Base-by-base conservation (phyloP, 2,797 vertebrate species). In the Emys orbicularis region DNA sequence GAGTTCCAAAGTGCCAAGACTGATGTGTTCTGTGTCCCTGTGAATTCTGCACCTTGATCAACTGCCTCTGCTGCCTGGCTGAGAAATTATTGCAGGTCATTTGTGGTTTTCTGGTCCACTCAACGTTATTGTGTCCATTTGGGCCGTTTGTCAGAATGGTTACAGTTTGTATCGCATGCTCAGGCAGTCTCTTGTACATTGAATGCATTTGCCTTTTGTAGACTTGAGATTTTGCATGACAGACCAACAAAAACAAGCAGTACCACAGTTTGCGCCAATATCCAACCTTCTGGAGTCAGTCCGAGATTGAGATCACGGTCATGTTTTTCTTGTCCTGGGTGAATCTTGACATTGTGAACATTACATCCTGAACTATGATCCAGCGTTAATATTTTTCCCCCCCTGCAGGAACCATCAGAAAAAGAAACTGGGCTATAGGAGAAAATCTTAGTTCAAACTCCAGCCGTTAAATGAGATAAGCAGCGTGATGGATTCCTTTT, bases 351-450 rank as follows among this genome's bases (percentile, higher is more conserved):
- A 87, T 12, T 86, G 68, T 61, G 87, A 92, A 82, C 81, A 85
- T 92, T 79, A 59, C 12, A 31, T 76, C 94, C 95, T 85, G 81
- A 82, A 59, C 52, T 76, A 90, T 87, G 94, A 88, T 77, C 56
- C 50, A 9, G 81, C 84, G 79, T 65, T 93, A 88, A 29, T 88
- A 31, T 86, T 96, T 90, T 95, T 95, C 85, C 87, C 50, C 72
- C 53, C 72, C 53, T 89, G 37, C 12, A 94, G 77, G 83, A 92
- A 84, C 80, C 91, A 96, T 79, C 72, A 85, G 49, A 94, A 92
- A 80, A 41, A 90, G 44, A 92, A 94, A 8, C 65, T 84, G 89
- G 29, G 61, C 37, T 87, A 72, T 88, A 93, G 81, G 54, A 91
- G 59, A 34, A 83, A 91, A 81, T 41, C 87, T 27, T 1, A 49